phyloP scores from a whole-genome alignment of 2,888 invertebrate species.

The Prosapia bicincta region DNA sequence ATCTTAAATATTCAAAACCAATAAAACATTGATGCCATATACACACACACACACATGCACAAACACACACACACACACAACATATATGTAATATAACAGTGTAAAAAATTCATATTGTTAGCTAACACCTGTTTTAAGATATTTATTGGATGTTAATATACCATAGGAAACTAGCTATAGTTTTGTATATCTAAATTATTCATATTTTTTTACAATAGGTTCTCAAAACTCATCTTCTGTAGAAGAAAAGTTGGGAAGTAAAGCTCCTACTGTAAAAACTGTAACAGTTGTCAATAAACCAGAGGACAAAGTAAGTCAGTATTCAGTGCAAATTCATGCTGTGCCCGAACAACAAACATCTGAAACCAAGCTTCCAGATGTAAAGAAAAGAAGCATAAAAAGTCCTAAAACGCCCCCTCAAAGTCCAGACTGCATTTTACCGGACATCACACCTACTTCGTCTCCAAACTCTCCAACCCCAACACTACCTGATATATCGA shows the following conservation, averaged over 20 bases:
- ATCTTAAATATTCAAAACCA: too few relatives aligned
- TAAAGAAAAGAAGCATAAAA: neutral
- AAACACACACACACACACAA: too few relatives aligned
- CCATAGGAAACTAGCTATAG: too few relatives aligned
- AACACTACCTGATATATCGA: conserved; percentile 9
- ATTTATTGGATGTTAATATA: too few relatives aligned
- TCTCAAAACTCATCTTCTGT: neutral
- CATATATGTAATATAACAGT: too few relatives aligned
- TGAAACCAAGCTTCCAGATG: conserved; percentile 10
- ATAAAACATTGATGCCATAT: too few relatives aligned
- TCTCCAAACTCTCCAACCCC: conserved; percentile 9
- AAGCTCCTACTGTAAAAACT: conserved; percentile 15
- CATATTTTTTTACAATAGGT: too few relatives aligned
- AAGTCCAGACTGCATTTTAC: conserved; percentile 13
- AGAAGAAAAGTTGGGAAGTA: conserved; percentile 3
- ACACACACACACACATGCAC: too few relatives aligned
- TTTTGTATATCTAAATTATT: too few relatives aligned
- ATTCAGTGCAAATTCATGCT: conserved; percentile 40
- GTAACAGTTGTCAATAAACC: conserved; percentile 21
- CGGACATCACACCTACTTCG: conserved; percentile 19
- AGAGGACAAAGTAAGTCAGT: conserved; percentile 38
- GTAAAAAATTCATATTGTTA: too few relatives aligned
- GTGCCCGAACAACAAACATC: conserved; percentile 31
- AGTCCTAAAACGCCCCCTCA: conserved; percentile 13
- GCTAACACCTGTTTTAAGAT: too few relatives aligned